A percentile compares a stretch with the other conserved stretches of the same genome.
Evolutionary conservation across 1,140 invertebrate genomes (phyloP).

Genomic region (Frieseomelitta varia): DNA sequence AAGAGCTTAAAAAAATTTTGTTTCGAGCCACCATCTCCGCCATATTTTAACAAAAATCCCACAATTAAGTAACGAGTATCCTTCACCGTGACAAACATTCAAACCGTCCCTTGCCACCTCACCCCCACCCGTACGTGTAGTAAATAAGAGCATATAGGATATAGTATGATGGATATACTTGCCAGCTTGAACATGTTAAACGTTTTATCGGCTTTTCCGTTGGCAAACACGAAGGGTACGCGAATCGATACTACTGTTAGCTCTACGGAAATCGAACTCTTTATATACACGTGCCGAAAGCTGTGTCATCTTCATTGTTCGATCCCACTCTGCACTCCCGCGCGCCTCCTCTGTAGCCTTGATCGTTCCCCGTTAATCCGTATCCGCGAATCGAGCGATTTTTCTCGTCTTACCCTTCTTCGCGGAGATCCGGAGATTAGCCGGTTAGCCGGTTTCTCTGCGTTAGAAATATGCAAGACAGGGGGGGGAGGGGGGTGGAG

Average conservation of each 20-base stretch:
- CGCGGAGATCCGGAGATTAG: background rate
- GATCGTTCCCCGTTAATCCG: constrained; percentile 26
- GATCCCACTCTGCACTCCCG: constrained; percentile 12
- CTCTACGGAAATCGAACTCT: constrained; percentile 54
- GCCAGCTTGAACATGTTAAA: constrained; percentile 70
- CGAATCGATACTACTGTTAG: constrained; percentile 51
- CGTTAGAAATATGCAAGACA: constrained; percentile 15
- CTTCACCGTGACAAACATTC: background rate
- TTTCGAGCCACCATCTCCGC: background rate
- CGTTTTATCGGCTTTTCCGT: constrained; percentile 68
- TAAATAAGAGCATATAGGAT: constrained; percentile 1
- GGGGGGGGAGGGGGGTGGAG: too few species aligned
- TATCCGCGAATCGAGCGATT: constrained; percentile 45
- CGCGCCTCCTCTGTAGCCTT: constrained; percentile 21
- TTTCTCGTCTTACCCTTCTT: constrained; percentile 6
- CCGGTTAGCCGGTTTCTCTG: background rate
- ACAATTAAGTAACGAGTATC: background rate
- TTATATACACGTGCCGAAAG: constrained; percentile 58
- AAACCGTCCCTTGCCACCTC: background rate
- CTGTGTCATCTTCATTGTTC: constrained; percentile 54
- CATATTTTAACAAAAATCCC: background rate
- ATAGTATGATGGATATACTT: constrained; percentile 57
- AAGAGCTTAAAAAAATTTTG: too few species aligned
- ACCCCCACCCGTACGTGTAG: background rate
- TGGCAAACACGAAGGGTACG: constrained; percentile 52